Base-by-base conservation (phyloP, 1,140 invertebrate species). In the Aricia agestis region DNA sequence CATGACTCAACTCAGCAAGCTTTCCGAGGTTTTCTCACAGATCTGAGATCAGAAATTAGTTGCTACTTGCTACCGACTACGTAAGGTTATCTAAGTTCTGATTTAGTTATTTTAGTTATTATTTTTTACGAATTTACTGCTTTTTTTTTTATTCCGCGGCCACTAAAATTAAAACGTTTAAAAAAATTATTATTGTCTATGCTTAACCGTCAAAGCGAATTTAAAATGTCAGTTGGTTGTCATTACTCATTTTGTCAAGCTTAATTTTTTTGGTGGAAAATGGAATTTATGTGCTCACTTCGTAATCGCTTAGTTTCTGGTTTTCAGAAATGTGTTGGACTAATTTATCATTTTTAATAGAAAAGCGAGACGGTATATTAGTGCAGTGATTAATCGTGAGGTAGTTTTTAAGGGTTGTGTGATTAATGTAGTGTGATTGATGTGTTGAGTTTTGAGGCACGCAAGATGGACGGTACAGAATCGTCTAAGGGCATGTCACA, bases 401-500 rank as follows among this genome's bases (percentile, higher is more conserved):
- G 78, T 78, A 78, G 80, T 79, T 82, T 25, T 73, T 82, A 80
- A 81, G 82, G 86, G 76, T 79, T 78, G 79, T 79, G 79, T 85
- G 81, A 79, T 83, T 86, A 76, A 80, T 87, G 84, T 87, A 82
- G 81, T 85, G 84, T 87, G 86, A 86, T 88, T 91, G 84, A 88
- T 89, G 82, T 89, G 89, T 86, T 85, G 83, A 89, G 85, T 84
- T 69, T 79, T 84, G 85, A 89, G 84, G 85, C 85, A 82, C 77
- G 85, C 89, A 91, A 91, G 87, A 91, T 91, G 89, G 89, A 91
- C 89, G 89, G 68, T 69, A 69, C 68, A 69, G 68, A 91, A 91
- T 87, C 89, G 87, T 91, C 86, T 89, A 91, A 87, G 87, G 87
- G 89, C 84, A 91, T 91, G 87, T 89, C 89, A 91, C 89, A 88